Conservation (phyloP, 2,797 vertebrate species). For the Poeciliopsis infans region DNA sequence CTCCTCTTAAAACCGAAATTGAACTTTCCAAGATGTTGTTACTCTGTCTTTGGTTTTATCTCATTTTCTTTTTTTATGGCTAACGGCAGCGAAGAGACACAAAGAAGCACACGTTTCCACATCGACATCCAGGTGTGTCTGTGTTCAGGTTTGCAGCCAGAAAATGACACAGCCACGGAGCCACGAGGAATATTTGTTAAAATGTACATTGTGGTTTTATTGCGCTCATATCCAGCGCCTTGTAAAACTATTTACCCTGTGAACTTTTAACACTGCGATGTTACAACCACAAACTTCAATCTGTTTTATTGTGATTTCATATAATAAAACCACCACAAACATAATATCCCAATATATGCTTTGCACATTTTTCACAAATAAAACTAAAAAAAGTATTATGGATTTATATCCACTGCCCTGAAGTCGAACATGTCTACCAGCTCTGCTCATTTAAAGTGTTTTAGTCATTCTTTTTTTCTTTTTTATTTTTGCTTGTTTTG, state of each 20-base stretch:
- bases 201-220: neutral
- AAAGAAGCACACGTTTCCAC: neutral
- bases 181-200: neutral
- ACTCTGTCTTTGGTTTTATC: conserved; percentile 7
- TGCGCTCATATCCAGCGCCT: neutral
- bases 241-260: neutral
- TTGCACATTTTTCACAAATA: neutral
- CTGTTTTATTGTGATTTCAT: neutral
- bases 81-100: conserved; percentile 15
- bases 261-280: neutral
- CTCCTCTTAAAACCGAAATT: conserved; percentile 54
- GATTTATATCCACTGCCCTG: neutral
- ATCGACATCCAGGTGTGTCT: neutral
- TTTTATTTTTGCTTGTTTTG: too few relatives aligned
- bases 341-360: neutral
- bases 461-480: neutral
- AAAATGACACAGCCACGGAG: neutral
- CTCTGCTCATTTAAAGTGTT: neutral
- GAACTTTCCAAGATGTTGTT: conserved; percentile 46
- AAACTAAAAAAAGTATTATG: neutral
- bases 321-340: neutral
- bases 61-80: conserved; percentile 5
- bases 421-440: neutral
- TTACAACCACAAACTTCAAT: neutral
- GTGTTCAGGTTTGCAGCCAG: neutral